Percentiles rank a stretch among this genome's conserved stretches.
These are phyloP conservation scores for Chrysaora quinquecirrha DNA, from an alignment of 30 jellyfish, hydroid and myxozoan genomes.

Conservation along the genomic window DNA sequence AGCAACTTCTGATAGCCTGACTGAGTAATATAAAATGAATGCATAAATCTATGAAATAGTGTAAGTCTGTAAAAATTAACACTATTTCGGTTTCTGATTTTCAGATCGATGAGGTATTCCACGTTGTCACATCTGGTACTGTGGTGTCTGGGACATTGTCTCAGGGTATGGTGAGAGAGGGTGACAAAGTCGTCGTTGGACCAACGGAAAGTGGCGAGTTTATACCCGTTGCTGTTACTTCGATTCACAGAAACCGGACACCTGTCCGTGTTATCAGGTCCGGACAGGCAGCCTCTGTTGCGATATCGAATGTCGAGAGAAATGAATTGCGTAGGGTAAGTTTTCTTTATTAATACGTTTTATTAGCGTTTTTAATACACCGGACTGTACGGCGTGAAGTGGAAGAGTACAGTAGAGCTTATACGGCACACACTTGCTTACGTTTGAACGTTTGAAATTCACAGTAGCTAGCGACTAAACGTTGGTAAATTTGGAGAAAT, in stretches of 20 bases:
- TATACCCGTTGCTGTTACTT: conserved; percentile 70
- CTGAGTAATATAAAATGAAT: no score
- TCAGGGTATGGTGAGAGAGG: conserved; percentile 87
- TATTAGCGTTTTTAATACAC: no score
- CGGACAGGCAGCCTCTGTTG: conserved; percentile 97
- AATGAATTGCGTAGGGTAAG: conserved; percentile 75
- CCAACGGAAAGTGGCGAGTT: conserved; percentile 90
- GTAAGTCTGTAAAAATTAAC: no score
- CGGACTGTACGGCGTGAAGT: no score
- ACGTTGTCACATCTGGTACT: conserved; percentile 84
- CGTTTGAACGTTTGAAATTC: no score
- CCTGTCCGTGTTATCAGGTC: conserved; percentile 96
- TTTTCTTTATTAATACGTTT: neutral
- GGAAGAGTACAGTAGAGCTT: no score
- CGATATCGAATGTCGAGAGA: conserved; percentile 75
- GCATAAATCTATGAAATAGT: no score
- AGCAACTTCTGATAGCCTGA: no score
- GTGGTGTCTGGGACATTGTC: conserved; percentile 95
- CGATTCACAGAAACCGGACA: conserved; percentile 95
- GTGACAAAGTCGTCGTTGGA: conserved; percentile 85
- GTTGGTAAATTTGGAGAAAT: no score
- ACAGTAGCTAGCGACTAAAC: no score
- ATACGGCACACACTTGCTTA: no score
- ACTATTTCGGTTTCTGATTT: no score
- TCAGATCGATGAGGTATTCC: conserved; percentile 93